A percentile compares a stretch with the other conserved stretches of the same genome.
phyloP scores from a whole-genome alignment of 2,888 invertebrate genomes.

The Andrena hattorfiana region DNA sequence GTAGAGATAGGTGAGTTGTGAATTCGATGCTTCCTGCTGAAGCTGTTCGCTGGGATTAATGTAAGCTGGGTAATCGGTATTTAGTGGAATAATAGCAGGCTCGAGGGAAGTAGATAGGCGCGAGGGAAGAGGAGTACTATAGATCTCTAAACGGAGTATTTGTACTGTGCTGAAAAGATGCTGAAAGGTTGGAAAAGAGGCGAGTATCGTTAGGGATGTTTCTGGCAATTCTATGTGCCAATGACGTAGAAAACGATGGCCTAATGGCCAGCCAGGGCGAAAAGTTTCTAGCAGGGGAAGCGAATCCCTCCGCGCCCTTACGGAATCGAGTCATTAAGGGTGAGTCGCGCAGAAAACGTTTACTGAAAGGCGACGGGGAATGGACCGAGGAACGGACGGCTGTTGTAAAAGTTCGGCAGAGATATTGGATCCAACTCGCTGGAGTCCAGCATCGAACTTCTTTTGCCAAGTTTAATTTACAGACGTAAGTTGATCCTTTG shows the following conservation, averaged over 20 bases:
- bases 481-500: constrained; percentile 16
- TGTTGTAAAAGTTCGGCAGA: constrained; percentile 35
- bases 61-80: background rate
- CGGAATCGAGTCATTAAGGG: constrained; percentile 51
- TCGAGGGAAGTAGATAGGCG: background rate
- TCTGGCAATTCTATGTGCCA: constrained; percentile 8
- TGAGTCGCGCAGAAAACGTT: constrained; percentile 55
- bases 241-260: constrained; percentile 47
- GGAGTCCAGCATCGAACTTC: constrained; percentile 8
- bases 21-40: background rate
- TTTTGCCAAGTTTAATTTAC: constrained; percentile 32
- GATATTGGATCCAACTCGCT: constrained; percentile 41
- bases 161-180: no score
- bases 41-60: background rate
- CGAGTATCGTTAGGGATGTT: no score
- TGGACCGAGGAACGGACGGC: constrained; percentile 45
- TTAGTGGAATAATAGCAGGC: background rate
- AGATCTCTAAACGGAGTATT: no score
- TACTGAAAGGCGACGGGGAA: constrained; percentile 35
- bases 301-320: constrained; percentile 20
- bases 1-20: background rate
- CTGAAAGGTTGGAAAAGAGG: no score
- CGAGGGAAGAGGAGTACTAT: no score
- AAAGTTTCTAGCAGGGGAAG: constrained; percentile 50
- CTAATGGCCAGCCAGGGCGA: constrained; percentile 53